A percentile compares a stretch with the other conserved stretches of the same genome.
These are phyloP conservation scores for Odocoileus hemionus DNA, from an alignment of 2,113 vertebrate genomes.

Conservation along the genomic window DNA sequence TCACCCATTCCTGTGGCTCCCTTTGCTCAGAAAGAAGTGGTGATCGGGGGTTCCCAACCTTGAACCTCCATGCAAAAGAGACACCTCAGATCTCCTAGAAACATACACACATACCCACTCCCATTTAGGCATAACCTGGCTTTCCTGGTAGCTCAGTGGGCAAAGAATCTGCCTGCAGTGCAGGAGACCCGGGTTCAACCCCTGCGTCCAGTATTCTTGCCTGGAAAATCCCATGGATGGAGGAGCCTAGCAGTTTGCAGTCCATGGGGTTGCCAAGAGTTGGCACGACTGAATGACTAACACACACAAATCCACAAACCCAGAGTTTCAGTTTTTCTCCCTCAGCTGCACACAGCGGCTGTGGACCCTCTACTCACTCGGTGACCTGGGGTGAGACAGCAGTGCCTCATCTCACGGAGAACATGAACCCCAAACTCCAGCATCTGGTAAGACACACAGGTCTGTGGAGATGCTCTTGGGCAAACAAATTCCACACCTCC, in stretches of 20 bases:
- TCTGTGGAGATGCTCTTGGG: background rate
- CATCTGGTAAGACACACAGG: background rate
- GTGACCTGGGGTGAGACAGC: background rate
- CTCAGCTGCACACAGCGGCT: background rate
- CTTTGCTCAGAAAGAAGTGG: background rate
- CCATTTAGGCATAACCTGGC: background rate
- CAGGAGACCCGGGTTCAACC: fast-evolving
- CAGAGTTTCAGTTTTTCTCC: background rate
- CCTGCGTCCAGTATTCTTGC: background rate
- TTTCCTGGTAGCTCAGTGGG: background rate
- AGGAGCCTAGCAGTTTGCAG: background rate
- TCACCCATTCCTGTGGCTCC: background rate
- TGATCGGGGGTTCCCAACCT: background rate
- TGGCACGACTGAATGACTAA: background rate
- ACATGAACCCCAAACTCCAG: background rate
- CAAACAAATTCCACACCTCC: background rate
- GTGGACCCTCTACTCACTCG: background rate
- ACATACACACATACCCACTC: background rate
- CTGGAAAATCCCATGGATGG: background rate
- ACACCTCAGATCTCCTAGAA: background rate
- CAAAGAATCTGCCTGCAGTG: background rate
- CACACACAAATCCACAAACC: background rate
- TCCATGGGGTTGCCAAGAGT: background rate
- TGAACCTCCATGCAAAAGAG: background rate
- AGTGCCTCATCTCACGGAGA: background rate